These are phyloP conservation scores for Epinotia nisella DNA, from an alignment of 2,888 invertebrate genomes.

Conservation along the genomic window DNA sequence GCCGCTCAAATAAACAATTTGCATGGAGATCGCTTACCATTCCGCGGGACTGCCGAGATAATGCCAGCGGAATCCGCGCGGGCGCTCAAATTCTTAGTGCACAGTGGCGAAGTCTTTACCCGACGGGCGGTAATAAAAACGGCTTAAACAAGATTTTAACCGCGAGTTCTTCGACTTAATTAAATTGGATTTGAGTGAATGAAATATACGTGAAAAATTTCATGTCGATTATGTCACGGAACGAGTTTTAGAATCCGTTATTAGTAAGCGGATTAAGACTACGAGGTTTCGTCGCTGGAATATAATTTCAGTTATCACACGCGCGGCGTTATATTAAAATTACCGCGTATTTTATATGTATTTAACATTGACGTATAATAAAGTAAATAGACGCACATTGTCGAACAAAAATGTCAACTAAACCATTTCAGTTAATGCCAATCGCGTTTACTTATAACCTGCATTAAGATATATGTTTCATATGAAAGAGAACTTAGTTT, in stretches of 20 bases:
- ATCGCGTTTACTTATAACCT: too few relatives aligned
- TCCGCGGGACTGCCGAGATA: constrained; percentile 72
- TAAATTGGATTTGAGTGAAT: constrained; percentile 84
- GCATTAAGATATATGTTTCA: too few relatives aligned
- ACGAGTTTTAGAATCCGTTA: constrained; percentile 75
- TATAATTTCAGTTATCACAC: constrained; percentile 26
- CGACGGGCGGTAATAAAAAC: constrained; percentile 84
- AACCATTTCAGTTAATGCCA: too few relatives aligned
- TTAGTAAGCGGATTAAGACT: constrained; percentile 53
- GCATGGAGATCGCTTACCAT: constrained; percentile 76
- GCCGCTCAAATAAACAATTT: constrained; percentile 69
- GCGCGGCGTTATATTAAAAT: constrained; percentile 18
- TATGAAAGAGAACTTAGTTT: too few relatives aligned
- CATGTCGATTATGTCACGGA: constrained; percentile 81
- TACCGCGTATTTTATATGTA: background rate
- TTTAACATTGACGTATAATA: too few relatives aligned
- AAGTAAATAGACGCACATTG: too few relatives aligned
- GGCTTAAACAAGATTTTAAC: constrained; percentile 85
- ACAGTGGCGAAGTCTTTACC: constrained; percentile 80
- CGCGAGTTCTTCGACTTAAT: constrained; percentile 84
- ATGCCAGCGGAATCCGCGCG: constrained; percentile 77
- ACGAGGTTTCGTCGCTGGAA: constrained; percentile 27
- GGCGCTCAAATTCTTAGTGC: constrained; percentile 80
- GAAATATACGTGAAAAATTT: constrained; percentile 83
- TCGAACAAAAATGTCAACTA: too few relatives aligned